Conservation (phyloP, 2,113 vertebrate species). For the Sclerurus mexicanus region DNA sequence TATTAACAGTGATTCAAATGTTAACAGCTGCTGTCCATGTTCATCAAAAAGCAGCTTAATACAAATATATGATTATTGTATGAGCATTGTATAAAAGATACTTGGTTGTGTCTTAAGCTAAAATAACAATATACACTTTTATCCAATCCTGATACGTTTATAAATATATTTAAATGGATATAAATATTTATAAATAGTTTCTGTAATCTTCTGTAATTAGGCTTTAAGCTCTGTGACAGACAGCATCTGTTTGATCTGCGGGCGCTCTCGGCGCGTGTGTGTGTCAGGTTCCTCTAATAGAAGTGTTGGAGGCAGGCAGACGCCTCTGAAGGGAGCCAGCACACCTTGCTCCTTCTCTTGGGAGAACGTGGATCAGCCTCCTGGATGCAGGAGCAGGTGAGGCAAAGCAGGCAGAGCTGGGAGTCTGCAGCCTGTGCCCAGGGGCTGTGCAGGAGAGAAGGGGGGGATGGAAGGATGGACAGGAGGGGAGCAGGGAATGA, state of each 20-base stretch:
- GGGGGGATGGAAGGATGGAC: no score
- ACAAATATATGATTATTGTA: constrained; percentile 39
- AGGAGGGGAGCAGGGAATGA: background rate
- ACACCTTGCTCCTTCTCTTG: background rate
- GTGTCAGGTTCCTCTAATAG: background rate
- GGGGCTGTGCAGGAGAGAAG: background rate
- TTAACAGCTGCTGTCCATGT: constrained; percentile 47
- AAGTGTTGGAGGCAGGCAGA: background rate
- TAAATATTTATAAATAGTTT: constrained; percentile 72
- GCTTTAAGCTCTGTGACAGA: constrained; percentile 64
- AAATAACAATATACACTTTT: constrained; percentile 62
- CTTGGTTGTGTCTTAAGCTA: constrained; percentile 46
- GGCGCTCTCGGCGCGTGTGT: background rate
- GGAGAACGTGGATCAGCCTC: background rate
- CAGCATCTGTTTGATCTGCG: constrained; percentile 62
- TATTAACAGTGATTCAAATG: constrained; percentile 33
- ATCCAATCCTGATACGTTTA: constrained; percentile 64
- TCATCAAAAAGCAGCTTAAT: constrained; percentile 44
- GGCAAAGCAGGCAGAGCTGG: background rate
- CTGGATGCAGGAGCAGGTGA: background rate
- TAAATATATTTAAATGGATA: constrained; percentile 68
- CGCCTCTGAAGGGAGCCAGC: background rate
- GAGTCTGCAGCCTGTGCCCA: background rate
- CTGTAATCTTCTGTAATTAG: constrained; percentile 68
- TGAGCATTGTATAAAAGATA: constrained; percentile 37